phyloP scores from a whole-genome alignment of 1,140 invertebrate genomes.

The Maniola jurtina region DNA sequence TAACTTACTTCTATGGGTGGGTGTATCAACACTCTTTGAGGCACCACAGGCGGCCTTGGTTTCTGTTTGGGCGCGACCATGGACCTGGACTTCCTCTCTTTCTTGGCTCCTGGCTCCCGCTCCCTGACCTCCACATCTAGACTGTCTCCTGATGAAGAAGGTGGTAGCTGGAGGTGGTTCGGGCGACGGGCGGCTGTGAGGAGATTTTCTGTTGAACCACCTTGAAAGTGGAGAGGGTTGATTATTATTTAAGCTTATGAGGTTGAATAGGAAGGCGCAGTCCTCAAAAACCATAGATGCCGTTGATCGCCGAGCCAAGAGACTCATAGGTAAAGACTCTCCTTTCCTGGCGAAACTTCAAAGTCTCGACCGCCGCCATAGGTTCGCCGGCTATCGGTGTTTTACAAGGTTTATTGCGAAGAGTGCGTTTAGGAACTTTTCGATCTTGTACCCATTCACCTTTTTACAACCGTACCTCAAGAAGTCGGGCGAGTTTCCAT shows the following conservation, averaged over 20 bases:
- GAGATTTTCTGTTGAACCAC: constrained; percentile 63
- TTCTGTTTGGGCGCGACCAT: constrained; percentile 61
- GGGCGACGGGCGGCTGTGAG: constrained; percentile 45
- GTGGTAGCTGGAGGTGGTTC: constrained; percentile 53
- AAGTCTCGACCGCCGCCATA: too few species aligned
- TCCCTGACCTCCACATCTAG: constrained; percentile 63
- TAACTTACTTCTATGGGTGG: constrained; percentile 45
- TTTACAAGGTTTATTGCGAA: too few species aligned
- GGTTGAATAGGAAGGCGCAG: too few species aligned
- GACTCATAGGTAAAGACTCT: too few species aligned
- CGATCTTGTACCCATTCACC: too few species aligned
- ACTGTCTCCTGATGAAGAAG: constrained; percentile 67
- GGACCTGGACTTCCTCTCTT: constrained; percentile 60
- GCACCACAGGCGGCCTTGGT: constrained; percentile 48
- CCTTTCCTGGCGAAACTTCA: too few species aligned
- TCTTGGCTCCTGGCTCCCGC: constrained; percentile 41
- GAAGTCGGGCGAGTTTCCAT: too few species aligned
- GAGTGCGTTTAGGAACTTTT: too few species aligned
- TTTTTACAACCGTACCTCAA: too few species aligned
- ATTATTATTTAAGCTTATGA: neutral
- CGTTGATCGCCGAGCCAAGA: too few species aligned
- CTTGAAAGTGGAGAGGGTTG: constrained; percentile 41
- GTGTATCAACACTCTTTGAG: constrained; percentile 51
- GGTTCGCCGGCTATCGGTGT: too few species aligned
- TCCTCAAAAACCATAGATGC: too few species aligned